Evolutionary conservation across 2,888 invertebrate species (phyloP), one percentile per base, ranked within the genome.

Genomic region (Elmis aenea): DNA sequence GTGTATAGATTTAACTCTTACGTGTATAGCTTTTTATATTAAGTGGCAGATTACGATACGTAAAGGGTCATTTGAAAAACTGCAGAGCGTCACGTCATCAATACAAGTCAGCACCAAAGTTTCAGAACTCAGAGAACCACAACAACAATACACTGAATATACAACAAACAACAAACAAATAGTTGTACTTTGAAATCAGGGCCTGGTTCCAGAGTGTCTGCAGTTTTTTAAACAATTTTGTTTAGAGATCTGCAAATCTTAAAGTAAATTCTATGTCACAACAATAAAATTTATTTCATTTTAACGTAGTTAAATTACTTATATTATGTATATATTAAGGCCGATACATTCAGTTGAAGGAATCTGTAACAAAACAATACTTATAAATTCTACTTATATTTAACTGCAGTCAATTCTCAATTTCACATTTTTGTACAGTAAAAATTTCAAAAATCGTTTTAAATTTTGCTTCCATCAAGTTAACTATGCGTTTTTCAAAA

Each of bases 341-440:
- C 69, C 69, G 67, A 68, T 67, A 67, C 67, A 68, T 62, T 66
- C 68, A 64, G 66, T 67, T 66, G 63, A 68, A 67, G 67, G 63
- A 67, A 67, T 68, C 68, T 68, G 66, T 38, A 68, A 67, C 57
- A 61, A 53, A 55, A 42, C 45, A 45, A 14, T 33, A 6, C 27
- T 29, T 15, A 13, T 12, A 16, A 15, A 36, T 18, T n/a, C n/a
- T n/a, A n/a, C n/a, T n/a, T n/a, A n/a, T n/a, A n/a, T n/a, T n/a
- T n/a, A n/a, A n/a, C n/a, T n/a, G n/a, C n/a, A n/a, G n/a, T n/a
- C n/a, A n/a, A n/a, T n/a, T n/a, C n/a, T n/a, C n/a, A n/a, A n/a
- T n/a, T n/a, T n/a, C n/a, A n/a, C n/a, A n/a, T n/a, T n/a, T n/a
- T n/a, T n/a, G n/a, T n/a, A n/a, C n/a, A n/a, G n/a, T n/a, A n/a